Base-by-base conservation (phyloP, 2,888 invertebrate species). In the Dinocampus coccinellae region DNA sequence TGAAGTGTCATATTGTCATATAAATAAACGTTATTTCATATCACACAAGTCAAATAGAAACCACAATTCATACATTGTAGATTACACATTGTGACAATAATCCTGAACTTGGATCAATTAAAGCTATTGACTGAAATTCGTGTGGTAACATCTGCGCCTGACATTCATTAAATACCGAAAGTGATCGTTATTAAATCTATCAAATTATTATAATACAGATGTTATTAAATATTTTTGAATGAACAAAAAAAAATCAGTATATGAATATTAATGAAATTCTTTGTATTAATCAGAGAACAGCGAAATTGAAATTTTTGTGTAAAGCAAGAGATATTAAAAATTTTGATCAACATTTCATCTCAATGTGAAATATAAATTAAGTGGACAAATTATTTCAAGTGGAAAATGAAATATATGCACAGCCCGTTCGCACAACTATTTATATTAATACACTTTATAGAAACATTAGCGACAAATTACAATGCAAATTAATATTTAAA, bases 111-210 rank as follows among this genome's bases (percentile, higher is more conserved):
- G 39, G 26, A 11, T 22, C 36, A 69, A 69, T 69, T 69, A 69
- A 62, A 61, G 53, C 47, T 61, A 52, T 60, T 69, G 16, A 47
- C 47, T 47, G 16, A n/a, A n/a, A 47, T 24, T 34, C 36, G 22
- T 53, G 52, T 33, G 34, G 61, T 22, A 47, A 53, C 53, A 26
- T 20, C 24, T 53, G 69, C 34, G 24, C 24, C n/a, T 61, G 52
- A 62, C 69, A 52, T 69, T 69, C 24, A 61, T 69, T 29, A 62
- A 58, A 58, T 58, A 34, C 16, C 61, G 22, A 13, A n/a, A 29
- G 36, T 61, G 33, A 68, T 47, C 33, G 33, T 58, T 68, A 68
- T 68, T 68, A 68, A 42, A 13, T 29, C 52, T 42, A 33, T 42
- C 33, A 22, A 68, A 60, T 20, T 55, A 20, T 13, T n/a, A 26